Evolutionary conservation across 2,797 vertebrate species (phyloP), one percentile per base, ranked within the genome.

Genomic region (Pipistrellus pipistrellus): DNA sequence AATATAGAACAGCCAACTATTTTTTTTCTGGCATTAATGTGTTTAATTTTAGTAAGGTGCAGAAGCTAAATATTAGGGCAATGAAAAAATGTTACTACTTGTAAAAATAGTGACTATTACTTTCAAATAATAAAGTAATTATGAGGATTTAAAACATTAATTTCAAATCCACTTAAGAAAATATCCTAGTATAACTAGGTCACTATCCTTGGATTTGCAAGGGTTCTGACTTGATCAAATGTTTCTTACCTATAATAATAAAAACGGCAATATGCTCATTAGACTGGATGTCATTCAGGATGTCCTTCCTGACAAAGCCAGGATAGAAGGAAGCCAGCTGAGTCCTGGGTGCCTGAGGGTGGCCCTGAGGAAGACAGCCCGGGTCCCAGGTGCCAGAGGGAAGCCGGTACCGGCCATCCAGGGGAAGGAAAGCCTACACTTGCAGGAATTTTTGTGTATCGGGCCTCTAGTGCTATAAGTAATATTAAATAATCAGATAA

Each of bases 81-180:
- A 64, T 51, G 14, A 90, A 83, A 91, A 88, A 80, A 88, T 15
- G 21, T 4, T 46, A 41, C 0, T 7, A 35, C 17, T 44, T 57
- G 27, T 21, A 69, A 90, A 93, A 96, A 14, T 2, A 69, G 10
- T 46, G 53, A 85, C 69, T 57, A 77, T 27, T 82, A 82, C 66
- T 75, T 77, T 62, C 2, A 93, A 17, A 66, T 77, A 77, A 46
- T 35, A 66, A 90, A 93, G 12, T 72, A 64, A 66, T 87, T 12
- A 80, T 21, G 30, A 89, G 8, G 10, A 71, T 78, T 85, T 78
- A 44, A 90, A 59, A 77, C 8, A 62, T 35, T 41, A 25, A 75
- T 69, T 44, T 68, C 44, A 73, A 72, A 32, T 73, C 1, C 25
- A 72, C n/a, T 91, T 17, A 92, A 9, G 20, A 85, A 92, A 92